These are phyloP conservation scores for Sebastes aleutianus DNA, from an alignment of 2,797 vertebrate genomes.

Conservation along the genomic window DNA sequence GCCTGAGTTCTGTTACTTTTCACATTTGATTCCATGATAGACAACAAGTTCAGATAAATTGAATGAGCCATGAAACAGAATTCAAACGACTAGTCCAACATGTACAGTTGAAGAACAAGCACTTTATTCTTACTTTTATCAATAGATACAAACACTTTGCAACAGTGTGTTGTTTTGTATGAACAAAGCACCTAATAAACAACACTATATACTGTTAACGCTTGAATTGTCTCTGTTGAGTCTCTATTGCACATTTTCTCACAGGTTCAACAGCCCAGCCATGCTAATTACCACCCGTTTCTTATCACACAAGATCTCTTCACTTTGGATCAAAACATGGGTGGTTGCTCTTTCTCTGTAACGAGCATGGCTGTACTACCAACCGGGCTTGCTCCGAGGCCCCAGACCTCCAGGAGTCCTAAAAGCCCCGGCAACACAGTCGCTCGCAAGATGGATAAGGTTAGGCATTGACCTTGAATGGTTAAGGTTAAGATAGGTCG, in stretches of 20 bases:
- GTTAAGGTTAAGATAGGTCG: too few relatives aligned
- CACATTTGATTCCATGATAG: conserved; percentile 34
- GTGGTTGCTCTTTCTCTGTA: background rate
- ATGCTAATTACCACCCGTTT: background rate
- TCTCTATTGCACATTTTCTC: conserved; percentile 16
- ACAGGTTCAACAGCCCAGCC: background rate
- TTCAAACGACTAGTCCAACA: conserved; percentile 27
- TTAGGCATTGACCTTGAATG: too few relatives aligned
- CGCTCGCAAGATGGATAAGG: too few relatives aligned
- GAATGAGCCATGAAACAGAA: conserved; percentile 21
- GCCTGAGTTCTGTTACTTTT: conserved; percentile 48
- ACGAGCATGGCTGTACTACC: background rate
- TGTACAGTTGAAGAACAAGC: conserved; percentile 57
- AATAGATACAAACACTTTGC: conserved; percentile 57
- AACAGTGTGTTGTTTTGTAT: conserved; percentile 69
- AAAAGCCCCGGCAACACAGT: background rate
- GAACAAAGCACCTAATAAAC: conserved; percentile 66
- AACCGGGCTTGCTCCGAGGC: background rate
- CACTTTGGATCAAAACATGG: background rate
- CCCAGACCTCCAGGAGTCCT: background rate
- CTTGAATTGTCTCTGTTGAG: conserved; percentile 41
- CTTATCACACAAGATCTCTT: background rate
- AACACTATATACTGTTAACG: conserved; percentile 40
- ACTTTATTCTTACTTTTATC: conserved; percentile 74
- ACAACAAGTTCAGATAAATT: conserved; percentile 13